Evolutionary conservation across 2,113 vertebrate species (phyloP), one percentile per base, ranked within the genome.

Genomic region (Eulemur macaco): DNA sequence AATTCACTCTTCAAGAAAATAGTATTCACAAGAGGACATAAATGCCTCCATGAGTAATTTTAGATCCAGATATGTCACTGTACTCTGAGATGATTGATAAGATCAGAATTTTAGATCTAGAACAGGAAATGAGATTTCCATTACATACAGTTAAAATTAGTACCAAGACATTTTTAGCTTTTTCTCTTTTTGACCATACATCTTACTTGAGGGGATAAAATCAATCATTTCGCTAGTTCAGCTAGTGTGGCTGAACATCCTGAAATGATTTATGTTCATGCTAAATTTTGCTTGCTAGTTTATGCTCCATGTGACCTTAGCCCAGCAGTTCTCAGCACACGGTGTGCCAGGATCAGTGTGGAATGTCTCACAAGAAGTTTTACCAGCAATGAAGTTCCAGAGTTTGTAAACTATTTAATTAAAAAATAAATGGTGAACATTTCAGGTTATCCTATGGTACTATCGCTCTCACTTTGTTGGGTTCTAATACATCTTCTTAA

Each of bases 61-160:
- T 96, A 97, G 96, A 83, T n/a, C 52, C 78, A 96, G 81, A 78
- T 93, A 77, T 25, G 63, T 82, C 89, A 81, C 58, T 91, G 15
- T 86, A 21, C 23, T 96, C 68, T 37, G 27, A 91, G 66, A 74
- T 96, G 96, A 98, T 91, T 91, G 95, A 96, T 96, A 80, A 58
- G 91, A 91, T 95, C 47, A 73, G 82, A 96, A 89, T 97, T 93
- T 97, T 27, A 94, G 68, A 89, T 94, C 95, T 83, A 93, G 95
- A 78, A 54, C 54, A 95, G 91, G 95, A 97, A 97, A 97, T 97
- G 95, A 97, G 89, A 86, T 93, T 96, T 96, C 91, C 31, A 93
- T 95, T 86, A 42, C 31, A 90, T 83, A 42, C 5, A 27, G 93
- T 93, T 97, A 97, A 97, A 98, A 97, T 98, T 97, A 97, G 95